Evolutionary conservation across 2,113 vertebrate genomes (phyloP).

Genomic region (Platichthys stellatus): DNA sequence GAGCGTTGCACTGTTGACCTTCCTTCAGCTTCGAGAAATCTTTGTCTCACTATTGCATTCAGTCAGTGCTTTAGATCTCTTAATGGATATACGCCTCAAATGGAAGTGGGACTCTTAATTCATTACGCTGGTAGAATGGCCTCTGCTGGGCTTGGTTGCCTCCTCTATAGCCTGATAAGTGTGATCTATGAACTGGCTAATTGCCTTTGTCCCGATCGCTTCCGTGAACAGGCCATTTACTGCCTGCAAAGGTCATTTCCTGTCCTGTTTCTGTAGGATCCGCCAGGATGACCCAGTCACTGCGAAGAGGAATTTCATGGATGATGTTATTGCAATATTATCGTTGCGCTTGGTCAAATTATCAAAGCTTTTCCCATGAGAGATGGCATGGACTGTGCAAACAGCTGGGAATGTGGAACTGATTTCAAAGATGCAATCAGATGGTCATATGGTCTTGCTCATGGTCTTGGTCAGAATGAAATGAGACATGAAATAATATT

Average conservation of each 20-base stretch:
- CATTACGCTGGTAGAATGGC: constrained; percentile 57
- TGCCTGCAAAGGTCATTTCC: constrained; percentile 72
- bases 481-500: constrained; percentile 26
- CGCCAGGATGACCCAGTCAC: constrained; percentile 34
- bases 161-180: constrained; percentile 68
- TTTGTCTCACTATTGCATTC: constrained; percentile 2
- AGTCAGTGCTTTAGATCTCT: constrained; percentile 39
- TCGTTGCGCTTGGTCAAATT: constrained; percentile 57
- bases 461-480: constrained; percentile 20
- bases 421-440: constrained; percentile 40
- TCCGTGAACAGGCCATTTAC: constrained; percentile 64
- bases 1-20: constrained; percentile 14
- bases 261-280: constrained; percentile 41
- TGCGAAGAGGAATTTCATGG: constrained; percentile 30
- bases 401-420: constrained; percentile 66
- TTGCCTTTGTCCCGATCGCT: constrained; percentile 72
- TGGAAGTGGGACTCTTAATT: constrained; percentile 63
- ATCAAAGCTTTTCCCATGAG: constrained; percentile 38
- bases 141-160: constrained; percentile 60
- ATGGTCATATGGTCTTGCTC: constrained; percentile 47
- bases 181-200: constrained; percentile 76
- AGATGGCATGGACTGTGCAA: constrained; percentile 46
- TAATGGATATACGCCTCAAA: constrained; percentile 51
- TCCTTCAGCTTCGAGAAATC: constrained; percentile 12
- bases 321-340: constrained; percentile 41